Conservation (phyloP, 2,797 vertebrate genomes). For the Sciurus vulgaris region DNA sequence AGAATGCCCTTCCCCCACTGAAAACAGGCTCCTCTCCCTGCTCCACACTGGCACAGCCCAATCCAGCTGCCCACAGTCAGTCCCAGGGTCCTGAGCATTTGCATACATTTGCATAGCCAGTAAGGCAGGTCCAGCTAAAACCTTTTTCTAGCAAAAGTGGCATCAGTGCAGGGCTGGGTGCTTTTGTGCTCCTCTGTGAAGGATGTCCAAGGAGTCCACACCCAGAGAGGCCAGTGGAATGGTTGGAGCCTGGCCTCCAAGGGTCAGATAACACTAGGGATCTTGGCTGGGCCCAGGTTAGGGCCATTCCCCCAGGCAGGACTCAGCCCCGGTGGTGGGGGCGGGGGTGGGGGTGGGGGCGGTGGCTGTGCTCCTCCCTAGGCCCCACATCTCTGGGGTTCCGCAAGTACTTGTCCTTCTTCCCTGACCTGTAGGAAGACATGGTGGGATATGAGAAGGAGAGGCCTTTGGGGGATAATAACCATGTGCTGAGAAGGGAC, state of each 20-base stretch:
- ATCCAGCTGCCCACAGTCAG: background rate
- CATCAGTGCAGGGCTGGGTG: background rate
- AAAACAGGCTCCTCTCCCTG: background rate
- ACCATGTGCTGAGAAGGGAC: background rate
- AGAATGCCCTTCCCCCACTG: background rate
- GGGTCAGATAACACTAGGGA: accelerated
- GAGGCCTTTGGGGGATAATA: background rate
- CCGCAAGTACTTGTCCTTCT: conserved; percentile 75
- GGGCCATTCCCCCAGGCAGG: background rate
- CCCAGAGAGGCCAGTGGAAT: background rate
- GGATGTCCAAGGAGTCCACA: background rate
- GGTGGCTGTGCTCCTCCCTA: conserved; percentile 52
- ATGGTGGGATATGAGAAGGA: background rate
- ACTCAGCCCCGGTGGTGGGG: conserved; percentile 60
- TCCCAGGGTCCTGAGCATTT: background rate
- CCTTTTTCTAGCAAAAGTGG: conserved; percentile 12
- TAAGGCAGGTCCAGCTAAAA: background rate
- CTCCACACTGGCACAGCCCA: background rate
- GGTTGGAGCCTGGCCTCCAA: background rate
- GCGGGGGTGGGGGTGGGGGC: background rate
- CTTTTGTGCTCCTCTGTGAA: background rate
- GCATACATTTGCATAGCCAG: conserved; percentile 33
- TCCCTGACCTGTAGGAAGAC: conserved; percentile 75
- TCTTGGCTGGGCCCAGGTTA: background rate
- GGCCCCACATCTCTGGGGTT: conserved; percentile 52